Percentiles rank a stretch among this genome's conserved stretches.
Conservation (phyloP, 2,888 invertebrate species). For the Oscheius sp. region DNA sequence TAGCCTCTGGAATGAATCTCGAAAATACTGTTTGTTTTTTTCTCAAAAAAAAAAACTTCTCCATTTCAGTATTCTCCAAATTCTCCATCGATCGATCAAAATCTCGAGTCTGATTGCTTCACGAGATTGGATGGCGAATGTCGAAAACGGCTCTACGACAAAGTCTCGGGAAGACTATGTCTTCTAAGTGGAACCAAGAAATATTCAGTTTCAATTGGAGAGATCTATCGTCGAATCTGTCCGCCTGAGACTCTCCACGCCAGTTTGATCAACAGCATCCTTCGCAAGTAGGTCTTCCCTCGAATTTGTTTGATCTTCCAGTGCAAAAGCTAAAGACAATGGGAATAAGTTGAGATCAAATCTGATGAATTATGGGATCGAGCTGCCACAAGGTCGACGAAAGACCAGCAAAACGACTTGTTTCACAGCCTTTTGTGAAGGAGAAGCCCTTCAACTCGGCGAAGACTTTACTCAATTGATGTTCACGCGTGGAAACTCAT, state of each 20-base stretch:
- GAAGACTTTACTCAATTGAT: not conserved
- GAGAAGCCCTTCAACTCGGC: conserved; percentile 8
- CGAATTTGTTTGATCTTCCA: not conserved
- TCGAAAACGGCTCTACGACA: not conserved
- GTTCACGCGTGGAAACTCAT: not conserved
- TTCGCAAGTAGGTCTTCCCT: conserved; percentile 25
- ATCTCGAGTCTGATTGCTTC: no score
- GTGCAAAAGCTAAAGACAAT: conserved; percentile 23
- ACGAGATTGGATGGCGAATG: no score
- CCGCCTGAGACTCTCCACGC: conserved; percentile 27
- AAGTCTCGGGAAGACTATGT: conserved; percentile 23
- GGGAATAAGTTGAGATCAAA: not conserved
- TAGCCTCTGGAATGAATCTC: no score
- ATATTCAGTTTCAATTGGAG: conserved; percentile 23
- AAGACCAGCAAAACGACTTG: not conserved
- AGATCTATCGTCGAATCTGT: conserved; percentile 23
- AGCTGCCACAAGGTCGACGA: conserved; percentile 10
- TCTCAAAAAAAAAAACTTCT: no score
- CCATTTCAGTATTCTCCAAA: no score
- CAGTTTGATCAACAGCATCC: conserved; percentile 28
- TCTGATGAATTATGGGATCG: not conserved
- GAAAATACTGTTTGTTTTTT: no score
- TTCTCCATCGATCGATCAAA: no score
- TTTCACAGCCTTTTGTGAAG: conserved; percentile 26
- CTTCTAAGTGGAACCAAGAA: conserved; percentile 21